Conservation (phyloP, 1,140 invertebrate genomes). For the Penaeus chinensis region DNA sequence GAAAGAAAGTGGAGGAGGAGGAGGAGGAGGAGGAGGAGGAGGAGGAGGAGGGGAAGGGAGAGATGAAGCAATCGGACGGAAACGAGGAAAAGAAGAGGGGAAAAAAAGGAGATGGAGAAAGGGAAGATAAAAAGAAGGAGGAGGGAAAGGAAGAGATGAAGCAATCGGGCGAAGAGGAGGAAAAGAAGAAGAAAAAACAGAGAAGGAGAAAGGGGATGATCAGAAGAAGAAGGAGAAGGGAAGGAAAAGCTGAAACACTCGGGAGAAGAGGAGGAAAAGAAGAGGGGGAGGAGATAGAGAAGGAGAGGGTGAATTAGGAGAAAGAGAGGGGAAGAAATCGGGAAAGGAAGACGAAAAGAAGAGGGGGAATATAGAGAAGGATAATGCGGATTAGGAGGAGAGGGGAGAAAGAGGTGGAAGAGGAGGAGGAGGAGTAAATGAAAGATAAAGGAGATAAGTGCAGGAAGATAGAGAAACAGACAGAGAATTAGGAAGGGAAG, state of each 20-base stretch:
- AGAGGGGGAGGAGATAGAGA: neutral
- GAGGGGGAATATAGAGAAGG: too few relatives aligned
- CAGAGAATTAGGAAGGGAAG: neutral
- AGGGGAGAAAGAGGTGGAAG: too few relatives aligned
- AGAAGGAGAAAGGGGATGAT: neutral
- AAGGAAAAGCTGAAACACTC: neutral
- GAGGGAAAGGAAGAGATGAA: neutral
- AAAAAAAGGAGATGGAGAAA: neutral
- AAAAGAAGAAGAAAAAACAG: neutral
- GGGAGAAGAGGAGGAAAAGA: neutral
- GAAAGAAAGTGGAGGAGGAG: neutral
- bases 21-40: neutral
- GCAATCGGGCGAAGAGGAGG: neutral
- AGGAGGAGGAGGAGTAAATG: too few relatives aligned
- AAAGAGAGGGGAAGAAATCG: neutral
- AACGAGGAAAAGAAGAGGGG: neutral
- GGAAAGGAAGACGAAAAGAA: too few relatives aligned
- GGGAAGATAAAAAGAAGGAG: neutral
- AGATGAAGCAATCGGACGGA: neutral
- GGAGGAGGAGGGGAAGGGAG: neutral
- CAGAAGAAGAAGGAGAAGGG: neutral
- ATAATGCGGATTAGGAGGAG: too few relatives aligned
- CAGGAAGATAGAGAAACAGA: neutral
- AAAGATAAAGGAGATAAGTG: too few relatives aligned
- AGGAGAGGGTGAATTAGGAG: neutral